Evolutionary conservation across 2,113 vertebrate genomes (phyloP), one percentile per base, ranked within the genome.

Genomic region (Cichladusa arquata): DNA sequence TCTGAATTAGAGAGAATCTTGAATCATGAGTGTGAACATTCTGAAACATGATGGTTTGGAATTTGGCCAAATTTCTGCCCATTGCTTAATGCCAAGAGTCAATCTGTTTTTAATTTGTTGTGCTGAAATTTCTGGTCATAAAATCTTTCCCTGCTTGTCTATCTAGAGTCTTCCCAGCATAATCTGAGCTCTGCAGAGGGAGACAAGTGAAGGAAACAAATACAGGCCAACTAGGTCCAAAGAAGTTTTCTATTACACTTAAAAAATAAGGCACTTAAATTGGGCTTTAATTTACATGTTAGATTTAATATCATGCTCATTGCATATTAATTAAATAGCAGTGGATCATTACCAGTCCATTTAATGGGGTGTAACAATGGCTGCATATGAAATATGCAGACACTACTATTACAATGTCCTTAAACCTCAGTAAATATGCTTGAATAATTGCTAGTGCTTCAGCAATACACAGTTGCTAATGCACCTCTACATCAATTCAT

Each of bases 241-340:
- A 92, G 93, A 97, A 93, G 82, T 92, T 98, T 97, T 97, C 93
- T 95, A 95, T 96, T 95, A 94, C 77, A 86, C 88, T 97, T 97
- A 92, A 96, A 97, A 97, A 96, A 97, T 96, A 97, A 97, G 90
- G 33, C n/a, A 96, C 88, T 97, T 81, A 97, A 96, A 97, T 96
- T 96, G 93, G 81, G 61, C 94, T 96, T 97, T 97, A 98, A 98
- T 98, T 98, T 97, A 91, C 96, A 94, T 96, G 93, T 95, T 97
- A 97, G 91, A 98, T 97, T 97, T 97, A 98, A 97, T 98, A 96
- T 93, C 86, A 86, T 69, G 93, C 54, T 95, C 96, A 96, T 96
- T 97, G 79, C 93, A 94, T 97, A 97, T 97, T 98, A 98, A 98
- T 98, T 97, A 97, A 97, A 97, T 91, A 96, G 88, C 88, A 97